Percentiles rank a stretch among this genome's conserved stretches.
phyloP scores from a whole-genome alignment of 2,888 invertebrate species.

The Abscondita cerata region DNA sequence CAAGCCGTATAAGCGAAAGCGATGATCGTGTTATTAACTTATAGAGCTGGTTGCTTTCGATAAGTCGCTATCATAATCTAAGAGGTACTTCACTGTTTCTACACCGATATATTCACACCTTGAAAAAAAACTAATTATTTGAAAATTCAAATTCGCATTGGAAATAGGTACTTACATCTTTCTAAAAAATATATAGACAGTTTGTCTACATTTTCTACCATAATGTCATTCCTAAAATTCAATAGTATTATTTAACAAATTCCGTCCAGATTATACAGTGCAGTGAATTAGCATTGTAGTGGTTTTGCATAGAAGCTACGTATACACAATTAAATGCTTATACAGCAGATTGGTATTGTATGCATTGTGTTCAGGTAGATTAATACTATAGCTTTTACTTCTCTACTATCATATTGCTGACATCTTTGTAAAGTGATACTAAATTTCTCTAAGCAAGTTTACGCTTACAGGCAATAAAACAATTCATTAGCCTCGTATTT shows the following conservation, averaged over 20 bases:
- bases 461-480: slow-evolving; percentile 17
- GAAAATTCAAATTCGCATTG: slow-evolving; percentile 35
- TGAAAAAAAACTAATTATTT: slow-evolving; percentile 1
- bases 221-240: too few species aligned
- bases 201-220: too few species aligned
- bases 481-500: too few species aligned
- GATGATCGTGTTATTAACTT: slow-evolving; percentile 48
- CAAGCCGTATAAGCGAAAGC: slow-evolving; percentile 49
- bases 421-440: too few species aligned
- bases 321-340: slow-evolving; percentile 14
- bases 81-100: slow-evolving; percentile 42
- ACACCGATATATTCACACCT: background rate
- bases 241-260: background rate
- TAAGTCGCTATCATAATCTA: slow-evolving; percentile 50
- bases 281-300: slow-evolving; percentile 10
- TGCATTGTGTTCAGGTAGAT: slow-evolving; percentile 18
- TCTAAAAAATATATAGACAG: too few species aligned
- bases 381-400: slow-evolving; percentile 10
- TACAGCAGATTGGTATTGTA: slow-evolving; percentile 12
- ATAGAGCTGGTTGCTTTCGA: slow-evolving; percentile 48
- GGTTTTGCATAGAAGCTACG: slow-evolving; percentile 10
- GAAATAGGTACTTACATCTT: too few species aligned
- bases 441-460: slow-evolving; percentile 13
- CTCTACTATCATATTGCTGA: too few species aligned
- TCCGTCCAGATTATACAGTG: background rate